Conservation (phyloP, 2,888 invertebrate species). For the Drosophila neotestacea region DNA sequence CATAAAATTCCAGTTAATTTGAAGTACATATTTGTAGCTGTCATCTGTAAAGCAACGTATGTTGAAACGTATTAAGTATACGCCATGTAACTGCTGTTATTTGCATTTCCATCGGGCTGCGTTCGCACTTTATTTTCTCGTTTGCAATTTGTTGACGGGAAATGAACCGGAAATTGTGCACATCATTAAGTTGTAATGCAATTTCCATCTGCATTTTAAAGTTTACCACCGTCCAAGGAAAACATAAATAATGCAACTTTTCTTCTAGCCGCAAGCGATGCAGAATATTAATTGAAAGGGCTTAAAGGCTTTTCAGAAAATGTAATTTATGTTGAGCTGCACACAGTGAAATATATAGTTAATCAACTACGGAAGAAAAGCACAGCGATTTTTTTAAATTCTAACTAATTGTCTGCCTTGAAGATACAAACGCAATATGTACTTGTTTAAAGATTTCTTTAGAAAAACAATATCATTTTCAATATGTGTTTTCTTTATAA, state of each 20-base stretch:
- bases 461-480: not conserved
- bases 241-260: conserved; percentile 19
- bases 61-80: not conserved
- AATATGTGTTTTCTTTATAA: not conserved
- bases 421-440: not conserved
- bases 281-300: conserved; percentile 2
- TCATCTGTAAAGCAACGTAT: not conserved
- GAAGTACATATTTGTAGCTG: not conserved
- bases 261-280: not conserved
- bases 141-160: conserved; percentile 56
- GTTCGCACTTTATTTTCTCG: conserved; percentile 32
- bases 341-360: not conserved
- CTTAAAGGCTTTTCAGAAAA: not conserved
- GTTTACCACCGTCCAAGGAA: not conserved
- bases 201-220: conserved; percentile 24
- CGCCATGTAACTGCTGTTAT: not conserved
- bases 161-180: conserved; percentile 69
- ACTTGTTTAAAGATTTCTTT: not conserved
- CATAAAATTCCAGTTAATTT: too few relatives aligned
- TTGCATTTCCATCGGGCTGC: not conserved
- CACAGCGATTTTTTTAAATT: too few relatives aligned
- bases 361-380: not conserved
- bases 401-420: too few relatives aligned
- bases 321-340: too few relatives aligned
- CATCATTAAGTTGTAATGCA: conserved; percentile 54